These are phyloP conservation scores for Sinocyclocheilus anophthalmus DNA, from an alignment of 2,113 vertebrate genomes.

Conservation along the genomic window DNA sequence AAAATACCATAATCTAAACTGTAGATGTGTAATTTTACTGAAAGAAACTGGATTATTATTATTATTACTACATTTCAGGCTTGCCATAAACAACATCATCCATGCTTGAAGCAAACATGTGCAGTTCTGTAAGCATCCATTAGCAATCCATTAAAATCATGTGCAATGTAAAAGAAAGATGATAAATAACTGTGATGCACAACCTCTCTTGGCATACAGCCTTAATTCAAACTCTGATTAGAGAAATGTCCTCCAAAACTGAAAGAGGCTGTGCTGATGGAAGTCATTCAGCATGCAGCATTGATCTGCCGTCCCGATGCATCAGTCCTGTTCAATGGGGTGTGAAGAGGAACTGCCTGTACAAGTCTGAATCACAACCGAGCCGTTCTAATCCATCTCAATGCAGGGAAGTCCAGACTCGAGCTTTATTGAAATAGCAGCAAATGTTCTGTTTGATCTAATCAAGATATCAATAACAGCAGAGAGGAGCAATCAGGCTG, in stretches of 20 bases:
- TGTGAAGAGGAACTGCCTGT: not conserved
- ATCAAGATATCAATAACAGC: conserved; percentile 17
- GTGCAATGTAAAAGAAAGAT: not conserved
- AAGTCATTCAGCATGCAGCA: conserved; percentile 41
- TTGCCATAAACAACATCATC: not conserved
- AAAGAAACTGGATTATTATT: not conserved
- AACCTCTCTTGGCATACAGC: not conserved
- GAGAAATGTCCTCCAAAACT: not conserved
- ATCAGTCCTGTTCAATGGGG: conserved; percentile 38
- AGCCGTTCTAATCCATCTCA: not conserved
- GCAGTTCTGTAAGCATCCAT: not conserved
- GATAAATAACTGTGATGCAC: not conserved
- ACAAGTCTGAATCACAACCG: not conserved
- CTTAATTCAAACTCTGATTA: not conserved
- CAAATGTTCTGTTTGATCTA: conserved; percentile 17
- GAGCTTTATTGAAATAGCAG: conserved; percentile 33
- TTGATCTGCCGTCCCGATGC: conserved; percentile 41
- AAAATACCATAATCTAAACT: not conserved
- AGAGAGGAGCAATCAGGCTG: conserved; percentile 25
- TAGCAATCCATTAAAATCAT: not conserved
- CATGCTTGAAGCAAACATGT: not conserved
- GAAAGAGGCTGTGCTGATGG: not conserved
- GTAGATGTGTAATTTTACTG: not conserved
- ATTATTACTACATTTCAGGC: not conserved
- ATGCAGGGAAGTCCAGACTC: not conserved